These are phyloP conservation scores for Chrysodeixis includens DNA, from an alignment of 2,888 invertebrate species.

Conservation along the genomic window DNA sequence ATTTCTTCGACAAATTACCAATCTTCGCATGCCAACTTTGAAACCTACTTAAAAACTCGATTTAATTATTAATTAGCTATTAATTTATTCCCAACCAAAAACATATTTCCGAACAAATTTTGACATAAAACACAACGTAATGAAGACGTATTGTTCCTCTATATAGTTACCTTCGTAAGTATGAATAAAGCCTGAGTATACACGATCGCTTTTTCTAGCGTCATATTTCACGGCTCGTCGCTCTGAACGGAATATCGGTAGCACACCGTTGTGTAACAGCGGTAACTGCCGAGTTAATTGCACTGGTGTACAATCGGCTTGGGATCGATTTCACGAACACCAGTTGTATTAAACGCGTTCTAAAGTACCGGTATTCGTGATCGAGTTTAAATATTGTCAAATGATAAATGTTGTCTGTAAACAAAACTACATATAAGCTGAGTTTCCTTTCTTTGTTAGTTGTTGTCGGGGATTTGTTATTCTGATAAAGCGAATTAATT, in stretches of 20 bases:
- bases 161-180: slow-evolving; percentile 15
- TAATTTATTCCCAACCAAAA: not conserved
- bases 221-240: slow-evolving; percentile 65
- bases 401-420: too few relatives aligned
- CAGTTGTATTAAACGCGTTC: not conserved
- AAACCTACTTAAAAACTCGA: not conserved
- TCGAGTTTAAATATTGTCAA: not conserved
- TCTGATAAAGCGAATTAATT: too few relatives aligned
- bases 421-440: too few relatives aligned
- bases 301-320: slow-evolving; percentile 39
- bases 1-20: slow-evolving; percentile 2
- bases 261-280: slow-evolving; percentile 72
- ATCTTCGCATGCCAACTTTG: not conserved
- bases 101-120: not conserved
- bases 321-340: not conserved
- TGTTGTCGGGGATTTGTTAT: too few relatives aligned
- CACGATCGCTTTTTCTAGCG: slow-evolving; percentile 58
- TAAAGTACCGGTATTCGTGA: not conserved
- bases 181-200: slow-evolving; percentile 39
- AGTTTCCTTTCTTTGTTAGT: too few relatives aligned
- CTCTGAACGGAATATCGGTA: slow-evolving; percentile 67
- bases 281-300: slow-evolving; percentile 61
- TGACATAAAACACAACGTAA: not conserved
- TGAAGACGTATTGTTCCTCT: slow-evolving; percentile 10
- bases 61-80: not conserved